A percentile compares a stretch with the other conserved stretches of the same genome.
Conservation (phyloP, 92 coral and sea anemone genomes). For the Blastomussa wellsi region DNA sequence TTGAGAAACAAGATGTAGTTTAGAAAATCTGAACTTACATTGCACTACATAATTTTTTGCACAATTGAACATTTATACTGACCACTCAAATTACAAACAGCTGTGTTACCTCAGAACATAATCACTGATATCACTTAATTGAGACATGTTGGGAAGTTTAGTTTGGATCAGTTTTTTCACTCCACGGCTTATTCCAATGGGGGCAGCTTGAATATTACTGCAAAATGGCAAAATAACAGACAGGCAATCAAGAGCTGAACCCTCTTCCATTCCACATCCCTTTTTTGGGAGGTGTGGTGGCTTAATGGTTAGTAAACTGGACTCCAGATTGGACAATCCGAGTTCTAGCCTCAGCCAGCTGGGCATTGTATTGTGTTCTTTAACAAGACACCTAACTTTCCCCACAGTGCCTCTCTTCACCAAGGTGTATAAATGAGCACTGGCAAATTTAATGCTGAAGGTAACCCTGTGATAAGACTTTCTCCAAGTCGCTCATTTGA, state of each 20-base stretch:
- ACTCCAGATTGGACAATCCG: no score
- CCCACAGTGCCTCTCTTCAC: no score
- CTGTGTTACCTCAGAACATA: constrained; percentile 82
- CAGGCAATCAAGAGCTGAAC: neutral
- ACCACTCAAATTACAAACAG: neutral
- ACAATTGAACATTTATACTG: neutral
- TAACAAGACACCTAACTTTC: no score
- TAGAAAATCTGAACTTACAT: no score
- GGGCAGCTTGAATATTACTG: constrained; percentile 91
- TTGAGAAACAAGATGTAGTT: neutral
- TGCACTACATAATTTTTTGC: neutral
- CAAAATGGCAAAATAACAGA: neutral
- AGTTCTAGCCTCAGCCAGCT: no score
- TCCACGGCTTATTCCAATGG: constrained; percentile 96
- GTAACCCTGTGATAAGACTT: no score
- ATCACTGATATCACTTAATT: constrained; percentile 93
- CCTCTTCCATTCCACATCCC: neutral
- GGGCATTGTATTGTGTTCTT: no score
- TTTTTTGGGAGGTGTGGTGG: no score
- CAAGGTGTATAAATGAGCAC: no score
- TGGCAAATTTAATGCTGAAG: no score
- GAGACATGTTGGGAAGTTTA: constrained; percentile 91
- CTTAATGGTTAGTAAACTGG: no score
- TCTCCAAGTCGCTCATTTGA: no score
- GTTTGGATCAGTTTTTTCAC: constrained; percentile 94